A percentile compares a stretch with the other conserved stretches of the same genome.
phyloP scores from a whole-genome alignment of 2,888 invertebrate genomes.

The Epinotia demarniana region DNA sequence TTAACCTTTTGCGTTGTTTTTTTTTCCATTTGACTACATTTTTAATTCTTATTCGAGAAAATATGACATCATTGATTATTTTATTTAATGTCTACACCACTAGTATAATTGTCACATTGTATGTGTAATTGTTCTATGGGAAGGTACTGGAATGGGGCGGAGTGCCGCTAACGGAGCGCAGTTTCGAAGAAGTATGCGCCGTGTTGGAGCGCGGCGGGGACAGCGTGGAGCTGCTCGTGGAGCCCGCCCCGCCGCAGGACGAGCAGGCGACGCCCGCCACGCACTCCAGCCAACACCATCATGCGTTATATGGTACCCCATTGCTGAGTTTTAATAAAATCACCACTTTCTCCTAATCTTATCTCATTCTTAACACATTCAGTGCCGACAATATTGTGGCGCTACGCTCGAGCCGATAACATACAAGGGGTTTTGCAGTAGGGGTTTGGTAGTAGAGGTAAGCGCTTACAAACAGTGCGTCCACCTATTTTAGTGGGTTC shows the following conservation, averaged over 20 bases:
- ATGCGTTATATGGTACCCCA: constrained; percentile 84
- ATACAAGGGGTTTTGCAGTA: no score
- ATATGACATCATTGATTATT: no score
- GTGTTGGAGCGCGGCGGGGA: constrained; percentile 95
- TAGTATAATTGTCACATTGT: not conserved
- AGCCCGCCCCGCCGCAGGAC: constrained; percentile 92
- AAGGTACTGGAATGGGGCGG: constrained; percentile 97
- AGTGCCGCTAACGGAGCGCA: constrained; percentile 94
- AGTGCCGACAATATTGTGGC: no score
- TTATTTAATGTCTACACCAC: no score
- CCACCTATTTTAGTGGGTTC: no score
- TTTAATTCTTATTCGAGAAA: no score
- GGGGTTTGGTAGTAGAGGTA: no score
- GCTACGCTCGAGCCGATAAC: no score
- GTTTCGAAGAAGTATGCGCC: constrained; percentile 96
- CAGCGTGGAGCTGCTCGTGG: constrained; percentile 93
- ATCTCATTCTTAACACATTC: not conserved
- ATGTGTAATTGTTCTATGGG: no score
- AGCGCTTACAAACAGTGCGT: no score
- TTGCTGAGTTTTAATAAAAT: not conserved
- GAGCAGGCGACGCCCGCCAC: constrained; percentile 70
- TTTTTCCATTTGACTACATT: no score
- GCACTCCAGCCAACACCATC: constrained; percentile 74
- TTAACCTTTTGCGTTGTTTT: no score
- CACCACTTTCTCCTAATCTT: not conserved